These are phyloP conservation scores for Venusia cambrica DNA, from an alignment of 2,888 invertebrate genomes.

Conservation along the genomic window DNA sequence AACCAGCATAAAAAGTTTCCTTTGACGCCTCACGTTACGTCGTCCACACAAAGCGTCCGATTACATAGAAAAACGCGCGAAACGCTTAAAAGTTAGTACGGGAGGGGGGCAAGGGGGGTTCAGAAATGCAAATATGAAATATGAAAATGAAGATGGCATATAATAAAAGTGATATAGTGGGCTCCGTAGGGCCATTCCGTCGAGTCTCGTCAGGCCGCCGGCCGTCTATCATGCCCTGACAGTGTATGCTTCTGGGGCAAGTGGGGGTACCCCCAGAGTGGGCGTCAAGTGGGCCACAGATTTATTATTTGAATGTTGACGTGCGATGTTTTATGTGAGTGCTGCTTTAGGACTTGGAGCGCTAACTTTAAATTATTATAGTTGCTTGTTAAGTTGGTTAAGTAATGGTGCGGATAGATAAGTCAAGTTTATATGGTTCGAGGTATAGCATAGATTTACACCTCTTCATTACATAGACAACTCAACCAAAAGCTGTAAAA, in stretches of 20 bases:
- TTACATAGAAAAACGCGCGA: slow-evolving; percentile 75
- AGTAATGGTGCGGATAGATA: too few species aligned
- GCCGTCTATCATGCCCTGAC: slow-evolving; percentile 87
- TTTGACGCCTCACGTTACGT: slow-evolving; percentile 56
- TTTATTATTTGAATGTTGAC: slow-evolving; percentile 75
- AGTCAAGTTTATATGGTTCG: too few species aligned
- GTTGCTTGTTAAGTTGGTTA: too few species aligned
- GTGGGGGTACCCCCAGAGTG: slow-evolving; percentile 22
- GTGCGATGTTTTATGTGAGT: slow-evolving; percentile 54
- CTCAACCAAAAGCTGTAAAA: too few species aligned
- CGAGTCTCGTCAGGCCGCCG: slow-evolving; percentile 87
- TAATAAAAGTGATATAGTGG: slow-evolving; percentile 90
- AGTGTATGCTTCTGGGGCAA: slow-evolving; percentile 60
- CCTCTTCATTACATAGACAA: too few species aligned
- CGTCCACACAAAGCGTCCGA: slow-evolving; percentile 62
- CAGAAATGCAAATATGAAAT: slow-evolving; percentile 82
- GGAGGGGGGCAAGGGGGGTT: slow-evolving; percentile 35
- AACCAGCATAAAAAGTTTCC: slow-evolving; percentile 49
- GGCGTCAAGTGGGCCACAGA: slow-evolving; percentile 52
- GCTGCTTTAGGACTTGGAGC: slow-evolving; percentile 22
- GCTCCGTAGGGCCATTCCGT: slow-evolving; percentile 88
- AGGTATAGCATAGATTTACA: too few species aligned
- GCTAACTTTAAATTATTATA: slow-evolving; percentile 17
- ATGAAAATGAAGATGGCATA: slow-evolving; percentile 86
- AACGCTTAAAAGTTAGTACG: slow-evolving; percentile 59